phyloP scores from a whole-genome alignment of 2,888 invertebrate genomes.

The Parapristionchus giblindavisi region DNA sequence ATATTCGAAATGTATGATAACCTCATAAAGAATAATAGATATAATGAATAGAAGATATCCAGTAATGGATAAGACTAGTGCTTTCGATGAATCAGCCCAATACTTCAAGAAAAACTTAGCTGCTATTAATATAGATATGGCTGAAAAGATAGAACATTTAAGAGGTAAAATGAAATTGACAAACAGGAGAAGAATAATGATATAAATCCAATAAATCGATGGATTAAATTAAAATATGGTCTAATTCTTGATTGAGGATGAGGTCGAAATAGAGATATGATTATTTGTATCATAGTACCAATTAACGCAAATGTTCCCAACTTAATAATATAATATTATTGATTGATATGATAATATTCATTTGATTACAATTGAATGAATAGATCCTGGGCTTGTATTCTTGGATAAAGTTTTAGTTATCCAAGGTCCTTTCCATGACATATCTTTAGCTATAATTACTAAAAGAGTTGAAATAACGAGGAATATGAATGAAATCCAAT shows the following conservation, averaged over 20 bases:
- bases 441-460: constrained; percentile 1
- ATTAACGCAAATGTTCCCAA: neutral
- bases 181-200: neutral
- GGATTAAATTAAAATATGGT: neutral
- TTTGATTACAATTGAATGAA: constrained; percentile 5
- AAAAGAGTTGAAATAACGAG: neutral
- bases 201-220: neutral
- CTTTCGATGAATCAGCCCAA: neutral
- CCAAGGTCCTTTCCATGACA: neutral
- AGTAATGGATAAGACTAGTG: neutral
- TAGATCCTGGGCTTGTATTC: neutral
- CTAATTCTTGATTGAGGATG: neutral
- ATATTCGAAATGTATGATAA: no score
- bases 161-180: neutral
- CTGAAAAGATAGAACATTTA: neutral
- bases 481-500: neutral
- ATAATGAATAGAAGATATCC: neutral
- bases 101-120: neutral
- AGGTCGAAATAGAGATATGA: neutral
- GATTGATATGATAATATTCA: neutral
- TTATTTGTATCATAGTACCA: neutral
- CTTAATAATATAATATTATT: neutral
- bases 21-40: neutral
- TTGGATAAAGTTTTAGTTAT: neutral
- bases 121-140: neutral